Evolutionary conservation across 2,797 vertebrate species (phyloP).

Genomic region (Myiothlypis coronata): DNA sequence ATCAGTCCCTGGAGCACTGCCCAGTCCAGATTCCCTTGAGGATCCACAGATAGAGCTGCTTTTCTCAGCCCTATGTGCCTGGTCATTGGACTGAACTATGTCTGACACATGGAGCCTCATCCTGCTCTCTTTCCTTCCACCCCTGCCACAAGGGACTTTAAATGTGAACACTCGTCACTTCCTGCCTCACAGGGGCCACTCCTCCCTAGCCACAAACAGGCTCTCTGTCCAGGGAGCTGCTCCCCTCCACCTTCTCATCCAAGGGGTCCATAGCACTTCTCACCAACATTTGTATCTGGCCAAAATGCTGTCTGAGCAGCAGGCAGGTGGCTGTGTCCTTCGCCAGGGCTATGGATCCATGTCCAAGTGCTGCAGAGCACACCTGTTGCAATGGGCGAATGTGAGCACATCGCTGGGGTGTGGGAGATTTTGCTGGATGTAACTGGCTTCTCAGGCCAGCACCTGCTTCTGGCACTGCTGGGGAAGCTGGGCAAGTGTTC

Average conservation of each 20-base stretch:
- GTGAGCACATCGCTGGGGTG: rapidly evolving
- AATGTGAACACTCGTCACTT: rapidly evolving
- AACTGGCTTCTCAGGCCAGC: neutral
- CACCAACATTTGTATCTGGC: rapidly evolving
- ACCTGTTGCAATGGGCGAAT: rapidly evolving
- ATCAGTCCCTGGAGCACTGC: neutral
- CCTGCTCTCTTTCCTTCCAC: neutral
- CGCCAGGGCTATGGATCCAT: rapidly evolving
- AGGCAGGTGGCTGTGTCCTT: neutral
- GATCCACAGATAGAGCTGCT: neutral
- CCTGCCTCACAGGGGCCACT: neutral
- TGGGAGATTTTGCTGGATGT: neutral
- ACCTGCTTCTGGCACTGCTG: neutral
- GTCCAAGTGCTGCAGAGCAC: neutral
- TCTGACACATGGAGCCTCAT: neutral
- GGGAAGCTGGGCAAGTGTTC: neutral
- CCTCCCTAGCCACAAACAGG: neutral
- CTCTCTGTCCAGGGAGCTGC: neutral
- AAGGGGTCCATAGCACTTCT: neutral
- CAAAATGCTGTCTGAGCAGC: rapidly evolving
- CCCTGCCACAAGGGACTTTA: neutral
- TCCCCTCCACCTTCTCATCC: neutral
- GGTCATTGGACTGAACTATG: neutral
- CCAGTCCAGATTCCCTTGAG: neutral
- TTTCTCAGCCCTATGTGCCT: neutral